phyloP scores from a whole-genome alignment of 1,140 invertebrate species.

The Anoplolepis gracilipes region DNA sequence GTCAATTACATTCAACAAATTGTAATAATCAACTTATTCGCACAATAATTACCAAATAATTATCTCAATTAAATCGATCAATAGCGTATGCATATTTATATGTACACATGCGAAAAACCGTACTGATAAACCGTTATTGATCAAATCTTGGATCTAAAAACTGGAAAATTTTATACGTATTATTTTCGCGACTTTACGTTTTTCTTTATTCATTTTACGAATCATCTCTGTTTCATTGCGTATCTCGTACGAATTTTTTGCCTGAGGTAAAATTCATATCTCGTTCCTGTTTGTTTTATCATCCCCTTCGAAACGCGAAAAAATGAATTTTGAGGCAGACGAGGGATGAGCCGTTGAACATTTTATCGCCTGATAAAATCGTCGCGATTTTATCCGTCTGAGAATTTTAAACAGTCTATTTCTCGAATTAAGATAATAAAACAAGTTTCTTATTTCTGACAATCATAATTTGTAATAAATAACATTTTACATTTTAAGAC shows the following conservation, averaged over 20 bases:
- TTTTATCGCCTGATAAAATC: slow-evolving; percentile 39
- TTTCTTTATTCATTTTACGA: slow-evolving; percentile 28
- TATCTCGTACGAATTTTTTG: slow-evolving; percentile 16
- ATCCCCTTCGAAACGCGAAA: slow-evolving; percentile 20
- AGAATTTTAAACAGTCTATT: neutral
- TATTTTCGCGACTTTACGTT: neutral
- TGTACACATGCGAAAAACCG: neutral
- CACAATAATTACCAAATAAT: slow-evolving; percentile 26
- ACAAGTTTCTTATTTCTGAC: neutral
- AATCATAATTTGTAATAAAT: neutral
- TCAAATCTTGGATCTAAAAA: neutral
- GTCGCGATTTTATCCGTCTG: neutral
- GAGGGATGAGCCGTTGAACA: slow-evolving; percentile 2
- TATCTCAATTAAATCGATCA: neutral
- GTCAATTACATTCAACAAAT: neutral
- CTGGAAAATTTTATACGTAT: neutral
- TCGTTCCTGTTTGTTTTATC: slow-evolving; percentile 5
- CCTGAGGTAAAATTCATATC: slow-evolving; percentile 19
- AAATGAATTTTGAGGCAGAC: slow-evolving; percentile 21
- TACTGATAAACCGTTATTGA: neutral
- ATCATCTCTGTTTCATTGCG: neutral
- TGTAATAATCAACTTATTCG: slow-evolving; percentile 14
- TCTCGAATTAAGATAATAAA: neutral
- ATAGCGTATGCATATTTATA: neutral
- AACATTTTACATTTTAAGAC: neutral